Base-by-base conservation (phyloP, 2,113 vertebrate species). In the Hyaena hyaena region DNA sequence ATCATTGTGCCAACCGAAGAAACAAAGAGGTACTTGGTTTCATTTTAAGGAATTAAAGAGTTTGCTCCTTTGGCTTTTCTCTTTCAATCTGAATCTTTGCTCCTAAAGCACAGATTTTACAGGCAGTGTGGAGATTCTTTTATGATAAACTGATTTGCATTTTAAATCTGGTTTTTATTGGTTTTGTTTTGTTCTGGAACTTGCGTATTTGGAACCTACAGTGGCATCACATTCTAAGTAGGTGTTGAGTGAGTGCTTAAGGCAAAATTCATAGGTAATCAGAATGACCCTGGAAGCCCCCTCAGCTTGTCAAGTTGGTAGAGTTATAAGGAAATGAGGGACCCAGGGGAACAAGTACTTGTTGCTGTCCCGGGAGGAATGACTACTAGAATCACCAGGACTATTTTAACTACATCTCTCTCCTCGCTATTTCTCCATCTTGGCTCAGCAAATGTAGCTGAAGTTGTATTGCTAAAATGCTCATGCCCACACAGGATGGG, bases 251-350 rank as follows among this genome's bases (percentile, higher is more conserved):
- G 83, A 92, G 8, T 90, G 50, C 63, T 90, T 81, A 76, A 92
- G 69, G 63, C 33, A 93, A 96, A 82, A 92, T 55, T 93, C 83
- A 77, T 50, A 17, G 28, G 39, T 10, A 55, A 71, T 81, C 35
- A 68, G 90, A 97, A 80, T 11, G 10, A 43, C 45, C 45, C 24
- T 81, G 68, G 23, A 90, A 65, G 68, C 5, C 10, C 24, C 81
- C 24, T 76, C 33, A 71, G 16, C 33, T 55, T 84, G 87, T 95
- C 95, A 95, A 88, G 69, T 92, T 85, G 92, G 43, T 93, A 90
- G 73, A 26, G 73, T 94, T 95, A 53, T 14, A 39, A 76, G 45
- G 76, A 73, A 7, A 4, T 3, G 17, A 79, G 21, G 35, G 31
- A 45, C 23, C 12, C 3, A 21, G 73, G 17, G 21, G 19, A 69